Evolutionary conservation across 2,113 vertebrate species (phyloP).

Genomic region (Macaca fascicularis): DNA sequence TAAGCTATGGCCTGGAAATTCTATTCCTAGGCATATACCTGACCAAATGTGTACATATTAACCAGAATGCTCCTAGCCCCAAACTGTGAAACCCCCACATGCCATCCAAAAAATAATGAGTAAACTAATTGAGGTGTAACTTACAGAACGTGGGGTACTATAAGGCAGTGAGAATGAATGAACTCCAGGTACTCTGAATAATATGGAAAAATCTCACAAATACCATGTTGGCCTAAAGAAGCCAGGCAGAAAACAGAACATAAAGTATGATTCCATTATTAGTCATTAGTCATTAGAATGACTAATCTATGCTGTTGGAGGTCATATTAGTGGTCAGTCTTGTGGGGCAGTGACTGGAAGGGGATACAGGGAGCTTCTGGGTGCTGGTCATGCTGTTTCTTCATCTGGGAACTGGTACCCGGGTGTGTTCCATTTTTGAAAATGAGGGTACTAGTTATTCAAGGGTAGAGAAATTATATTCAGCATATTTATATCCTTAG

Average conservation of each 20-base stretch:
- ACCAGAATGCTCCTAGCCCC: not conserved
- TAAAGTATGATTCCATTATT: not conserved
- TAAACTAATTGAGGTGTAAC: not conserved
- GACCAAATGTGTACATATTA: not conserved
- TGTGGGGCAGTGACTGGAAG: not conserved
- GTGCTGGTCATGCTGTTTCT: not conserved
- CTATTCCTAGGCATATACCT: not conserved
- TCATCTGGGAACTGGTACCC: not conserved
- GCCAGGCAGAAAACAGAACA: not conserved
- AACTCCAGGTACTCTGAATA: not conserved
- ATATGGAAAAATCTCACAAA: not conserved
- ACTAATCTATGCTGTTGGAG: not conserved
- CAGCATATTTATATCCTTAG: not conserved
- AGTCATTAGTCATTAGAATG: not conserved
- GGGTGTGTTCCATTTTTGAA: not conserved
- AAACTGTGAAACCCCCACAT: not conserved
- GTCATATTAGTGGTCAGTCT: not conserved
- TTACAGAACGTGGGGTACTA: not conserved
- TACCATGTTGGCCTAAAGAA: not conserved
- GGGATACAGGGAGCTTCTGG: not conserved
- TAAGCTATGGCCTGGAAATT: conserved; percentile 18
- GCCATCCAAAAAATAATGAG: not conserved
- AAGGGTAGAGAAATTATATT: not conserved
- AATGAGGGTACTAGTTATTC: not conserved
- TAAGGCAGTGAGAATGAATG: not conserved